Evolutionary conservation across 2,113 vertebrate species (phyloP).

Genomic region (Ia io): DNA sequence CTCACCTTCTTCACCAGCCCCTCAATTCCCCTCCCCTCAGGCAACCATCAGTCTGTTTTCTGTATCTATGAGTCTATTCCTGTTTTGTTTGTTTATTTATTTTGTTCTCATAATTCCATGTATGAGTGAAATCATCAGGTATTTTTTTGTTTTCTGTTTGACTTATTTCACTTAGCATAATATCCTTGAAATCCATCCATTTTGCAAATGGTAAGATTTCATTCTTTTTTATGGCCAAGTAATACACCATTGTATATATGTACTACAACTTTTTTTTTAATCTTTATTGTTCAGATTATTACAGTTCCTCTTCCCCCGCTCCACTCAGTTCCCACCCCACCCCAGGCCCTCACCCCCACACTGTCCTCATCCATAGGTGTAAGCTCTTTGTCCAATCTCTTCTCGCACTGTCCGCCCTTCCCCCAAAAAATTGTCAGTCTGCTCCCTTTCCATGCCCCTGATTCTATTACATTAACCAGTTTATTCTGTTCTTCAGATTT

Average conservation of each 20-base stretch:
- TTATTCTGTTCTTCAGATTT: too few species aligned
- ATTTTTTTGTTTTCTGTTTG: neutral
- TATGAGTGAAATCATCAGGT: neutral
- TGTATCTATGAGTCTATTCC: neutral
- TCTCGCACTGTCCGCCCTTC: too few species aligned
- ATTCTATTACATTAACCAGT: too few species aligned
- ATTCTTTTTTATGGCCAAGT: neutral
- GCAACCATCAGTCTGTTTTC: neutral
- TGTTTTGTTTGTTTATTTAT: neutral
- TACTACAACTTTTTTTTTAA: neutral
- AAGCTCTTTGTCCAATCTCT: too few species aligned
- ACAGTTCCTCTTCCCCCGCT: too few species aligned
- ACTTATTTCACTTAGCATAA: neutral
- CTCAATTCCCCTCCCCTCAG: neutral
- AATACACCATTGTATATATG: neutral
- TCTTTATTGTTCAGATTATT: too few species aligned
- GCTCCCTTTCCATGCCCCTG: too few species aligned
- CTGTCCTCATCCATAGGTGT: too few species aligned
- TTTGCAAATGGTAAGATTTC: neutral
- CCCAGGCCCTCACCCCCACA: too few species aligned
- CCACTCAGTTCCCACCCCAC: too few species aligned
- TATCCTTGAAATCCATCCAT: neutral
- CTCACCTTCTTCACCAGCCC: neutral
- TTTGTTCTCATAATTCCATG: neutral
- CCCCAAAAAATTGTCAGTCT: too few species aligned